phyloP scores from a whole-genome alignment of 2,888 invertebrate genomes.

The Drosophila quinaria region DNA sequence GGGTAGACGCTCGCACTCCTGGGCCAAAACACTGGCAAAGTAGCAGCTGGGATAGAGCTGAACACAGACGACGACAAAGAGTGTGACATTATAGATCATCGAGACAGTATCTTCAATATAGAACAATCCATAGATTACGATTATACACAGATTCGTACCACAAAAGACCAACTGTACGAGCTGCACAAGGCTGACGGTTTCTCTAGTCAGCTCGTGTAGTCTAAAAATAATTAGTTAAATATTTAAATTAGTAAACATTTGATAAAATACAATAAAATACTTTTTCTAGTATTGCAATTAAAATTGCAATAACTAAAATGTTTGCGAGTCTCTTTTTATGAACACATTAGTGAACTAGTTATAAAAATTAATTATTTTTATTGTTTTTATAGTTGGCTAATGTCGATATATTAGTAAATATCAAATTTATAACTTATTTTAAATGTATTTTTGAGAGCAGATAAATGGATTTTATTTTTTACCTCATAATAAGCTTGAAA shows the following conservation, averaged over 20 bases:
- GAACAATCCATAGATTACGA: conserved; percentile 49
- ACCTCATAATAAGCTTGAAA: conserved; percentile 59
- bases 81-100: conserved; percentile 34
- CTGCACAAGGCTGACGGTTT: conserved; percentile 51
- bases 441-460: neutral
- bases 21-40: conserved; percentile 55
- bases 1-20: conserved; percentile 42
- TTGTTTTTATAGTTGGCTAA: too few relatives aligned
- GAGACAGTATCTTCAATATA: conserved; percentile 40
- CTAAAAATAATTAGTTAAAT: conserved; percentile 28
- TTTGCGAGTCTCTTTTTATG: too few relatives aligned
- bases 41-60: conserved; percentile 70
- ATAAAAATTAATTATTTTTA: neutral
- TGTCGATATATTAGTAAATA: too few relatives aligned
- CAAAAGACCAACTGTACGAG: conserved; percentile 58
- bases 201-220: conserved; percentile 32
- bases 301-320: too few relatives aligned
- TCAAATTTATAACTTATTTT: neutral
- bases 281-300: too few relatives aligned
- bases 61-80: conserved; percentile 46
- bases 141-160: conserved; percentile 53
- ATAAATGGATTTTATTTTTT: neutral
- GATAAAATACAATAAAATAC: neutral
- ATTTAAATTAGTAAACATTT: neutral
- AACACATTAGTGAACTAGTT: neutral